Percentiles rank a stretch among this genome's conserved stretches.
These are phyloP conservation scores for Leptarthrus brevirostris DNA, from an alignment of 2,888 invertebrate species.

Conservation along the genomic window DNA sequence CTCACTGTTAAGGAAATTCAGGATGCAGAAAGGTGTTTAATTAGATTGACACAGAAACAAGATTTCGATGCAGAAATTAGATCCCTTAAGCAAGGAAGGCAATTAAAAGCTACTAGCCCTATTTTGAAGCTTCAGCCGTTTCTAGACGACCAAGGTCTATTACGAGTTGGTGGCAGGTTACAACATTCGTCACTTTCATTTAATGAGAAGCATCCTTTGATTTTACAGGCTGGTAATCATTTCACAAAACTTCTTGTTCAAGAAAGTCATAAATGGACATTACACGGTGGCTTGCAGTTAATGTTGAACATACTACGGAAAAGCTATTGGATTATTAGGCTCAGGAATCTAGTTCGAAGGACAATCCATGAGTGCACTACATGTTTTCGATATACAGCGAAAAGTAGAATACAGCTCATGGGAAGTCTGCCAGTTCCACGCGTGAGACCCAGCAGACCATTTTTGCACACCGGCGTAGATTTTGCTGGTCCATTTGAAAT, in stretches of 20 bases:
- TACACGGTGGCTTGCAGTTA: slow-evolving; percentile 55
- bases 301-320: slow-evolving; percentile 51
- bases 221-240: slow-evolving; percentile 53
- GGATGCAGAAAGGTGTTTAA: background rate
- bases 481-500: slow-evolving; percentile 55
- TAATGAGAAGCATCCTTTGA: slow-evolving; percentile 36
- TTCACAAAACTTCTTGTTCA: background rate
- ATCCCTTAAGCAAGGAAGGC: background rate
- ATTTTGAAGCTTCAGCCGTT: background rate
- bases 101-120: background rate
- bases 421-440: slow-evolving; percentile 56
- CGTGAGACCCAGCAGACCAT: slow-evolving; percentile 51
- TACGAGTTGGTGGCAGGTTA: background rate
- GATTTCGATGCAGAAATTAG: background rate
- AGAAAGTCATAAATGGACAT: slow-evolving; percentile 44
- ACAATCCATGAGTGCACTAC: slow-evolving; percentile 50
- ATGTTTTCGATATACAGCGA: slow-evolving; percentile 42
- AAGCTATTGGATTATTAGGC: slow-evolving; percentile 55
- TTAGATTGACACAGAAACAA: background rate
- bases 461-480: slow-evolving; percentile 55
- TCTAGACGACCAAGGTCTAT: slow-evolving; percentile 48
- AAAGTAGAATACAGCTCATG: slow-evolving; percentile 55
- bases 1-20: background rate
- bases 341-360: slow-evolving; percentile 33
- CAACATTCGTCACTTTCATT: background rate